Percentiles rank a stretch among this genome's conserved stretches.
phyloP scores from a whole-genome alignment of 2,888 invertebrate genomes.

The Melanargia galathea region DNA sequence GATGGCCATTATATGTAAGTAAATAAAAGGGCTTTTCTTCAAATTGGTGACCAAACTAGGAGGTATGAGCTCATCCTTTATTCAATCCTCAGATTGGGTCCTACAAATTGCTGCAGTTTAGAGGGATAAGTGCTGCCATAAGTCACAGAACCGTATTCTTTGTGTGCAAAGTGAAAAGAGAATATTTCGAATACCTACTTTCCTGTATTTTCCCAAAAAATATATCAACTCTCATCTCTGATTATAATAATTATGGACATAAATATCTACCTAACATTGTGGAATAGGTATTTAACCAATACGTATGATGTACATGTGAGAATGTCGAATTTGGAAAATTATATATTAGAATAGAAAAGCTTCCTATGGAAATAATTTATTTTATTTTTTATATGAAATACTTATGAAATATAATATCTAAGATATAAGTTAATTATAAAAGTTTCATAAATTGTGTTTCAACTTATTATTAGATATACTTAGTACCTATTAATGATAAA shows the following conservation, averaged over 20 bases:
- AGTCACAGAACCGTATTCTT: constrained; percentile 24
- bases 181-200: constrained; percentile 13
- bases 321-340: no score
- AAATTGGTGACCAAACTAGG: constrained; percentile 14
- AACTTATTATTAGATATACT: no score
- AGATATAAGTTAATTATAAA: no score
- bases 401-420: no score
- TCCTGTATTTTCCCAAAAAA: background rate
- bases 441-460: no score
- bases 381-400: no score
- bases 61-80: constrained; percentile 21
- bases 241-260: no score
- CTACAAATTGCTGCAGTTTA: constrained; percentile 26
- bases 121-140: constrained; percentile 22
- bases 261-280: no score
- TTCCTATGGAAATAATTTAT: no score
- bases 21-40: constrained; percentile 14
- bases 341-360: no score
- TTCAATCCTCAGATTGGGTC: constrained; percentile 27
- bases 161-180: constrained; percentile 15
- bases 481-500: background rate
- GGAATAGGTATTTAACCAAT: no score
- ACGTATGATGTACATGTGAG: no score
- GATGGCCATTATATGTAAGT: constrained; percentile 14
- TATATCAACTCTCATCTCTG: background rate